Conservation (phyloP, 2,113 vertebrate genomes). For the Actinemys pallida region DNA sequence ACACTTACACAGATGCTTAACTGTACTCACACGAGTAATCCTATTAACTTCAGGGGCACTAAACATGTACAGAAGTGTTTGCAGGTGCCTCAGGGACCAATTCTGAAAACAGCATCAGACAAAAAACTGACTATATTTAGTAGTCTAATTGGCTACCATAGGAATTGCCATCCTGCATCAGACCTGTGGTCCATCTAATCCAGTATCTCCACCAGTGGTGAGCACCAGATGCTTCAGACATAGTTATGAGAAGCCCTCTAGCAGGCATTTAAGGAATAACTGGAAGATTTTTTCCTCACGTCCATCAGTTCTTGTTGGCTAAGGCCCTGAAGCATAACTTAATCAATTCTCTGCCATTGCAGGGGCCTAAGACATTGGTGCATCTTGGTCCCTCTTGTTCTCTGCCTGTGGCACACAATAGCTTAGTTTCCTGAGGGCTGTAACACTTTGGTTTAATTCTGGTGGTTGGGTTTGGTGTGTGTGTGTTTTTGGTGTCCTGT, state of each 20-base stretch:
- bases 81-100: background rate
- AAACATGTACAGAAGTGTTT: background rate
- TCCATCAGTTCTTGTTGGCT: background rate
- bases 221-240: background rate
- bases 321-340: background rate
- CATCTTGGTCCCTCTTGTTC: background rate
- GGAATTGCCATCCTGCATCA: background rate
- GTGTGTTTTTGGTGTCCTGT: background rate
- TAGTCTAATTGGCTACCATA: background rate
- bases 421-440: background rate
- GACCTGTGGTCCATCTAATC: background rate
- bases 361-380: background rate
- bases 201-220: background rate
- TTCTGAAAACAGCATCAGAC: background rate
- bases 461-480: background rate
- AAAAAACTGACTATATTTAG: background rate
- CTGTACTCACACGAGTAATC: background rate
- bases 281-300: background rate
- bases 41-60: accelerated
- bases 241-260: background rate
- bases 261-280: background rate
- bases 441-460: background rate
- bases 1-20: background rate
- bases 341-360: too few relatives aligned
- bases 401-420: background rate